Conservation (phyloP, 2,888 invertebrate species). For the Dryocosmus kuriphilus region DNA sequence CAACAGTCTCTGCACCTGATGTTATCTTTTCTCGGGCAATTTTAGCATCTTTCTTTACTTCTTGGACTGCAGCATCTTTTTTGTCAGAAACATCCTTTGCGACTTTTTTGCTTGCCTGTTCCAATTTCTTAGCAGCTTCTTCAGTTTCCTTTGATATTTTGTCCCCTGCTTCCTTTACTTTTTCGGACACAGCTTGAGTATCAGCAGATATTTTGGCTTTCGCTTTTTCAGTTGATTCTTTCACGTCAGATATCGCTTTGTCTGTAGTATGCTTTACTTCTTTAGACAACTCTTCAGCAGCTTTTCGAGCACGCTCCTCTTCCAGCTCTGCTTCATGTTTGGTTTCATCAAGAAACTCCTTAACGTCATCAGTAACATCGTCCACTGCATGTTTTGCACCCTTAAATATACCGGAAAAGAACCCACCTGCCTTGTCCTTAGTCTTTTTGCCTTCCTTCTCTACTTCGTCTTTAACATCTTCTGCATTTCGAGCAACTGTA, state of each 20-base stretch:
- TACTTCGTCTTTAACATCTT: conserved; percentile 49
- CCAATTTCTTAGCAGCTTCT: background rate
- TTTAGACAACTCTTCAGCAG: conserved; percentile 52
- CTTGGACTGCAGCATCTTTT: conserved; percentile 64
- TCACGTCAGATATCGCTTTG: conserved; percentile 49
- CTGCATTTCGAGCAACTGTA: conserved; percentile 7
- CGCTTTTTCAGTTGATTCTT: conserved; percentile 48
- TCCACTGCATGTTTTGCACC: conserved; percentile 55
- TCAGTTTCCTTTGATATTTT: conserved; percentile 34
- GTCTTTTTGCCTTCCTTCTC: conserved; percentile 54
- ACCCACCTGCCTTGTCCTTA: conserved; percentile 55
- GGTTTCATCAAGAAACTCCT: conserved; percentile 72
- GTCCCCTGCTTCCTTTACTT: conserved; percentile 44
- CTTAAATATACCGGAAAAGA: conserved; percentile 59
- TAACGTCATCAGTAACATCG: conserved; percentile 45
- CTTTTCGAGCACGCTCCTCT: conserved; percentile 52
- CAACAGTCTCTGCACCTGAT: background rate
- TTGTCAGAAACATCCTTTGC: conserved; percentile 16
- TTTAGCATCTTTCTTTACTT: conserved; percentile 68
- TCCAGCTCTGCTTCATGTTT: conserved; percentile 64
- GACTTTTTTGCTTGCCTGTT: conserved; percentile 34
- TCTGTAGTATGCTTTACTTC: conserved; percentile 51
- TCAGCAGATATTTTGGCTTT: conserved; percentile 50
- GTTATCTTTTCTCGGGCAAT: conserved; percentile 74
- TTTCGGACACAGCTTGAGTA: conserved; percentile 21